Conservation (phyloP, 2,113 vertebrate genomes). For the Hypocryptadius cinnamomeus region DNA sequence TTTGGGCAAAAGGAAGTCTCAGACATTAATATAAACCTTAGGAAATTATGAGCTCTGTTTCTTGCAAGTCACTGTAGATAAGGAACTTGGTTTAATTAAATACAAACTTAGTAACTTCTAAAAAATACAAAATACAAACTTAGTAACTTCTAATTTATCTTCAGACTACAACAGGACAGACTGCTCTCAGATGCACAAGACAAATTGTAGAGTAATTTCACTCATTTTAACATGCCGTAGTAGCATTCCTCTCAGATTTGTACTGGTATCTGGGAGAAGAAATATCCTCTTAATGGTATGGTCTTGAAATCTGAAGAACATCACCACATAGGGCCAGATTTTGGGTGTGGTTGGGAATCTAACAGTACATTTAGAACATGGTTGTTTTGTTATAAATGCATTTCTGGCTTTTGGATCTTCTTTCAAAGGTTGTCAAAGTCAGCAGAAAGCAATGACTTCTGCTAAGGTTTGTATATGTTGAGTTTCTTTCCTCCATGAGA, state of each 20-base stretch:
- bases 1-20: constrained; percentile 14
- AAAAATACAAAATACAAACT: background rate
- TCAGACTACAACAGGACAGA: background rate
- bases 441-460: background rate
- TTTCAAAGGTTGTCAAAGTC: background rate
- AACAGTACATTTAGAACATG: background rate
- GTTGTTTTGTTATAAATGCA: background rate
- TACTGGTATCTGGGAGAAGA: background rate
- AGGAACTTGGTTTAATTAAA: background rate
- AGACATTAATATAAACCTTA: background rate
- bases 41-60: constrained; percentile 8
- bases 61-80: background rate
- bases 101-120: background rate
- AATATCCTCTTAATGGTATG: background rate
- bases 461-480: background rate
- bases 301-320: background rate
- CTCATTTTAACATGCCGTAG: background rate
- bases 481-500: constrained; percentile 24
- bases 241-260: background rate
- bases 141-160: background rate
- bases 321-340: background rate
- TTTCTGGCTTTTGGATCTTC: background rate
- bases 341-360: background rate
- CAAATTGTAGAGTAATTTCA: background rate
- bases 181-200: background rate